Conservation (phyloP, 1,140 invertebrate genomes). For the Microplitis demolitor region DNA sequence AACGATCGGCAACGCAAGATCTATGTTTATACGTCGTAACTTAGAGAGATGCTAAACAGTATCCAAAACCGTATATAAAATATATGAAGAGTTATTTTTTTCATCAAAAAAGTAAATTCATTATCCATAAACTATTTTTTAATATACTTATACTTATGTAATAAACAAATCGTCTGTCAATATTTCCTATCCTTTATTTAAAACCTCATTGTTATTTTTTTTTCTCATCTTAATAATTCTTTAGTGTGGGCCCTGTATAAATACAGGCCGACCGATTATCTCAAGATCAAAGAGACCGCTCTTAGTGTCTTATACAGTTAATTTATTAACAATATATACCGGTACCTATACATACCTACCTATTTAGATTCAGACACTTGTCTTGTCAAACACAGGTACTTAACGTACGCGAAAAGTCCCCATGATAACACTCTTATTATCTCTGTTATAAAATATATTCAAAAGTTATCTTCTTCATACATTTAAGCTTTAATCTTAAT, state of each 20-base stretch:
- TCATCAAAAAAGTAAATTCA: too few species aligned
- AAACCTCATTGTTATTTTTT: background rate
- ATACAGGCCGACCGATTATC: slow-evolving; percentile 46
- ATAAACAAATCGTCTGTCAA: background rate
- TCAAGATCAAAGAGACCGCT: slow-evolving; percentile 52
- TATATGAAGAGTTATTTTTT: too few species aligned
- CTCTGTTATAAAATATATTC: background rate
- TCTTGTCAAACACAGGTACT: slow-evolving; percentile 21
- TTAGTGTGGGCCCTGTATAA: slow-evolving; percentile 34
- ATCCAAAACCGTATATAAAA: too few species aligned
- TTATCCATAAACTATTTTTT: too few species aligned
- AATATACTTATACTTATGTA: background rate
- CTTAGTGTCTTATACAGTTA: slow-evolving; percentile 51
- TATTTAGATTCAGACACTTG: slow-evolving; percentile 48
- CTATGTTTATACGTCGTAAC: background rate
- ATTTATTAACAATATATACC: slow-evolving; percentile 56
- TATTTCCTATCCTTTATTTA: too few species aligned
- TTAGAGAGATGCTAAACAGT: background rate
- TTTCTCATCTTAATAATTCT: background rate
- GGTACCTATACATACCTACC: slow-evolving; percentile 16
- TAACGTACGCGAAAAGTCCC: slow-evolving; percentile 9
- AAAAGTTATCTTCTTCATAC: background rate
- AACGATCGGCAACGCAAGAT: background rate
- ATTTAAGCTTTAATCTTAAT: background rate
- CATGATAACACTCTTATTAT: background rate